Conservation (phyloP, 2,113 vertebrate genomes). For the Calidris pygmaea region DNA sequence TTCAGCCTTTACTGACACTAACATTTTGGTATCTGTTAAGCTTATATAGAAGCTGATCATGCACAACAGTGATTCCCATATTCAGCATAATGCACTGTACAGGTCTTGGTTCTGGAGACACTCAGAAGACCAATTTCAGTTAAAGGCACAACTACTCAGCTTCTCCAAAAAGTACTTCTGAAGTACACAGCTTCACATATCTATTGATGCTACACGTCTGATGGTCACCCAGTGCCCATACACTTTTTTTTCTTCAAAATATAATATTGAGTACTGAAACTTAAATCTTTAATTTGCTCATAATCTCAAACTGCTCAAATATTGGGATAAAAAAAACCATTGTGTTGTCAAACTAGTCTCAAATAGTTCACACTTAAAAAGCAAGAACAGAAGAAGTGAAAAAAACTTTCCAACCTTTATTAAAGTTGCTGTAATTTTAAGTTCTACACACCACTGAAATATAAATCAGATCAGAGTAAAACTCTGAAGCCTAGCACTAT, state of each 20-base stretch:
- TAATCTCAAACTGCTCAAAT: neutral
- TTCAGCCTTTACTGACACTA: neutral
- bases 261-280: neutral
- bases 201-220: rapidly evolving
- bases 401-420: neutral
- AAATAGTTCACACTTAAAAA: neutral
- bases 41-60: neutral
- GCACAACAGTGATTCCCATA: neutral
- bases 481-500: neutral
- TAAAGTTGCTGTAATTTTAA: neutral
- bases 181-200: neutral
- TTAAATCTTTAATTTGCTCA: neutral
- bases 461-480: neutral
- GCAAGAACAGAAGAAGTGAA: neutral
- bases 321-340: neutral
- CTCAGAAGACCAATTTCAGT: neutral
- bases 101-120: neutral
- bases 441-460: neutral
- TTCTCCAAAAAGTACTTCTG: neutral
- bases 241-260: no score
- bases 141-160: neutral
- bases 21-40: neutral
- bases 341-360: neutral
- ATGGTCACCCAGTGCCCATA: neutral
- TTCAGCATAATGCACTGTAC: neutral